Percentiles rank a stretch among this genome's conserved stretches.
phyloP scores from a whole-genome alignment of 2,888 invertebrate species.

The Drosophila ezoana region DNA sequence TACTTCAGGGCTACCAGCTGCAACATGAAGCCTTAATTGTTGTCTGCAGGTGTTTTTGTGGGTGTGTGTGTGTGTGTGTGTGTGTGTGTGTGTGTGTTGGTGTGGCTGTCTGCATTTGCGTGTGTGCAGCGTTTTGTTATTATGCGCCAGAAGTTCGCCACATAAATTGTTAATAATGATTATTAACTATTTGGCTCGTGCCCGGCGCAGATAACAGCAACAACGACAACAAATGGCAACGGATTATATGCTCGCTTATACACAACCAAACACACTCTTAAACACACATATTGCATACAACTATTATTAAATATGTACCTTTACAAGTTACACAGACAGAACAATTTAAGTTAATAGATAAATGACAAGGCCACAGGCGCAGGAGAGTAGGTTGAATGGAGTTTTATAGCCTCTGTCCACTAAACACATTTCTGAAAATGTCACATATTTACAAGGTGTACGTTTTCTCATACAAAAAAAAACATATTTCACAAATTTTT shows the following conservation, averaged over 20 bases:
- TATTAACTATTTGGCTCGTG: constrained; percentile 59
- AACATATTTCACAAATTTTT: no score
- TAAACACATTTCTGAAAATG: no score
- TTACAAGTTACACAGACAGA: neutral
- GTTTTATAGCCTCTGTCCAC: no score
- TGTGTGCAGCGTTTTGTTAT: constrained; percentile 43
- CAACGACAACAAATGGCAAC: constrained; percentile 17
- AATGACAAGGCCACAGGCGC: no score
- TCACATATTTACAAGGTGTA: no score
- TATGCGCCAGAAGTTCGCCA: constrained; percentile 46
- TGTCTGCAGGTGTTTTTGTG: constrained; percentile 6
- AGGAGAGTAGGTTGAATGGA: no score
- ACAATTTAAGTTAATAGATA: neutral
- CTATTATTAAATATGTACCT: neutral
- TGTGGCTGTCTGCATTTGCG: constrained; percentile 5
- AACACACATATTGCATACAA: neutral
- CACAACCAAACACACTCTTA: neutral
- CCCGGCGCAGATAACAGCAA: neutral
- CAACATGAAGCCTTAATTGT: constrained; percentile 15
- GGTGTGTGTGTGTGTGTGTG: constrained; percentile 13
- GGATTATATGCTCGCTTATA: neutral
- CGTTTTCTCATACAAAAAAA: no score
- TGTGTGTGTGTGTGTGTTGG: neutral
- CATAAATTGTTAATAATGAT: constrained; percentile 66
- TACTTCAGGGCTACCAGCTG: constrained; percentile 7